Percentiles rank a stretch among this genome's conserved stretches.
phyloP scores from a whole-genome alignment of 1,140 invertebrate species.

The Drosophila miranda region DNA sequence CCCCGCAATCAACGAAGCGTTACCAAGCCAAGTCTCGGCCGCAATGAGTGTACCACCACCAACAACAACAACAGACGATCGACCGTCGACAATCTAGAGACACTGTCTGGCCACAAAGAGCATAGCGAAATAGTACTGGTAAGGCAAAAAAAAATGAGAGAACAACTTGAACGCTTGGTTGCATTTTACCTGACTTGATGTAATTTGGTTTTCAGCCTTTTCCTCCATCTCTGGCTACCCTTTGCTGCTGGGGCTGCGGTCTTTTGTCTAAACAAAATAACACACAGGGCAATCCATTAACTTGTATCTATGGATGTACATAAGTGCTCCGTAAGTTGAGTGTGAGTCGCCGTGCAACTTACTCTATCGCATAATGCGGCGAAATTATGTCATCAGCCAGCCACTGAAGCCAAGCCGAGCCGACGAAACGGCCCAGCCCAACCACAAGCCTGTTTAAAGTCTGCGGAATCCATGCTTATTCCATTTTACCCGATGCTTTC shows the following conservation, averaged over 20 bases:
- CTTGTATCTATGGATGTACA: slow-evolving; percentile 30
- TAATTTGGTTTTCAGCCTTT: slow-evolving; percentile 63
- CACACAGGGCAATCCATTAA: slow-evolving; percentile 59
- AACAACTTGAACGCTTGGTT: slow-evolving; percentile 67
- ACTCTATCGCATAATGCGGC: slow-evolving; percentile 17
- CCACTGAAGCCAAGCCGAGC: neutral
- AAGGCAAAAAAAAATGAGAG: slow-evolving; percentile 12
- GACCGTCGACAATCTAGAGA: slow-evolving; percentile 31
- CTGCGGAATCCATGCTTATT: neutral
- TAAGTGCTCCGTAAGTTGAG: slow-evolving; percentile 6
- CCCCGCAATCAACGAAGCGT: slow-evolving; percentile 61
- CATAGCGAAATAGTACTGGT: slow-evolving; percentile 49
- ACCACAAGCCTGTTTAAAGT: neutral
- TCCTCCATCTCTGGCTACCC: slow-evolving; percentile 30
- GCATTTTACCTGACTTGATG: slow-evolving; percentile 77
- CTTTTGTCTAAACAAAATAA: slow-evolving; percentile 35
- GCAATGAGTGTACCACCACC: slow-evolving; percentile 51
- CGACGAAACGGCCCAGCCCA: no score
- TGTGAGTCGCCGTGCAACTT: slow-evolving; percentile 18
- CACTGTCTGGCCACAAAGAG: slow-evolving; percentile 73
- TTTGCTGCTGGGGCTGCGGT: slow-evolving; percentile 9
- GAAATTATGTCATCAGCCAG: slow-evolving; percentile 61
- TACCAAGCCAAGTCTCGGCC: slow-evolving; percentile 60
- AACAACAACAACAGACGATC: slow-evolving; percentile 23
- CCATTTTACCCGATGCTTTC: neutral